Evolutionary conservation across 2,888 invertebrate species (phyloP), one percentile per base, ranked within the genome.

Genomic region (Caenorhabditis doughertyi): DNA sequence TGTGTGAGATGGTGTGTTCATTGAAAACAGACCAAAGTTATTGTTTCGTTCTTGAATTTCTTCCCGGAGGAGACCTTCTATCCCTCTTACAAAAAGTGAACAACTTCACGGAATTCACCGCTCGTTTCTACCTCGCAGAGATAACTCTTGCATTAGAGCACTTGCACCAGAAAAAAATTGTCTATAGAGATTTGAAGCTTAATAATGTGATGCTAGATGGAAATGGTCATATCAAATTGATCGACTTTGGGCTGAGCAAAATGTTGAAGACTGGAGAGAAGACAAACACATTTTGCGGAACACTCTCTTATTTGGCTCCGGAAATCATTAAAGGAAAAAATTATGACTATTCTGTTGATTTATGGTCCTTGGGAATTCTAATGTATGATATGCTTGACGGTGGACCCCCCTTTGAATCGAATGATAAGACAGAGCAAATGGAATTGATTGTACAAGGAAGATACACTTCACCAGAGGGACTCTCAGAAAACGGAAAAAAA

Each of bases 1-100:
- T 99, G 92, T 98, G 99, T 89, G 97, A 99, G 94, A 94, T 99
- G 93, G 96, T 96, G 92, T 99, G 99, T 94, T 99, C 99, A 88
- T 99, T 99, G 93, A 99, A 99, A 95, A 99, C 99, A 0, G 9
- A 29, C 3, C 3, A 55, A 2, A 51, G 55, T 13, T 1, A 35
- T 0, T 55, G 35, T 44, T 49, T 68, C 9, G 68, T 55, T 1
- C 32, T 68, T 21, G 68, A 68, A 16, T 68, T 42, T 18, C 3
- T 25, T 8, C 18, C 16, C 1, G 68, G 68, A 0, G 68, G 68
- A 23, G 68, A 68, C 1, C 55, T 68, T 21, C 27, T 55, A 9
- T 23, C 55, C 2, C 42, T 8, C 23, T n/a, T 68, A 13, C 8
- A 18, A 5, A 29, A 16, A 11, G 13, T 9, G 1, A 2, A 27